A percentile compares a stretch with the other conserved stretches of the same genome.
Conservation (phyloP, 1,140 invertebrate species). For the Bombus sibiricus region DNA sequence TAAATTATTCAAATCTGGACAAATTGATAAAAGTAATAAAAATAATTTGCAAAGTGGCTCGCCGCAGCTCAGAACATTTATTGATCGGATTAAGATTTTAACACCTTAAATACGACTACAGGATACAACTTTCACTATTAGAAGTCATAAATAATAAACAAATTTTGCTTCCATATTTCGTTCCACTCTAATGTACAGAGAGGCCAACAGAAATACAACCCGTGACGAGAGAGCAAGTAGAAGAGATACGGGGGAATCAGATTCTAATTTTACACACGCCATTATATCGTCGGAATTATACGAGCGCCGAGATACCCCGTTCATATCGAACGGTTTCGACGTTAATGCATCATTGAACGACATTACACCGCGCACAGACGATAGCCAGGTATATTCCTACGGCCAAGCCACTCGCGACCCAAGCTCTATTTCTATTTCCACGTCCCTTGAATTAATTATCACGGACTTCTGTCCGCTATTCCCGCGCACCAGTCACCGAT, state of each 20-base stretch:
- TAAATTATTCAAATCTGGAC: no score
- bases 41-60: no score
- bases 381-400: neutral
- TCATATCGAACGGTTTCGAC: slow-evolving; percentile 28
- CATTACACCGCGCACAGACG: slow-evolving; percentile 8
- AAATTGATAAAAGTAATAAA: no score
- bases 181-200: no score
- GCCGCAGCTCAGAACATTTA: no score
- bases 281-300: slow-evolving; percentile 40
- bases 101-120: no score
- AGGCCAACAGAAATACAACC: no score
- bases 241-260: slow-evolving; percentile 22
- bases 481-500: slow-evolving; percentile 49
- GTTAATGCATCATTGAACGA: slow-evolving; percentile 48
- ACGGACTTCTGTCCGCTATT: slow-evolving; percentile 42
- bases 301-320: slow-evolving; percentile 16
- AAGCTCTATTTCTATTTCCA: slow-evolving; percentile 54
- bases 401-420: neutral
- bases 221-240: neutral
- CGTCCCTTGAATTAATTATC: slow-evolving; percentile 56
- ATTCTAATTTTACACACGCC: slow-evolving; percentile 46
- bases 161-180: no score
- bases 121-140: no score
- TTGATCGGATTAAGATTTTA: no score
- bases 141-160: no score